These are phyloP conservation scores for Melinaea menophilus DNA, from an alignment of 2,888 invertebrate genomes.

Conservation along the genomic window DNA sequence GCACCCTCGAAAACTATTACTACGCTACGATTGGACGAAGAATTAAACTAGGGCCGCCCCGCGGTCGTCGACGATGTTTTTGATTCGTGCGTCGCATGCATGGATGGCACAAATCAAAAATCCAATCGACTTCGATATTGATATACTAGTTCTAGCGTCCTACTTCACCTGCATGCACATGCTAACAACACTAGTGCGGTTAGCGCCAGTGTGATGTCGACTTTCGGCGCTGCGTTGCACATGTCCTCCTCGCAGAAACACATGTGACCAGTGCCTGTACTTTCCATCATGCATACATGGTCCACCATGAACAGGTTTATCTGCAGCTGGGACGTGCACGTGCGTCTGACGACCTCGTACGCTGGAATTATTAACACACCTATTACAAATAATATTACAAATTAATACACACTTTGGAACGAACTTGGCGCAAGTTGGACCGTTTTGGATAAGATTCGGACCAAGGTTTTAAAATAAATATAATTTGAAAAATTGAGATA, in stretches of 20 bases:
- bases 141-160: constrained; percentile 45
- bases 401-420: not conserved
- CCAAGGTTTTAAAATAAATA: too few species aligned
- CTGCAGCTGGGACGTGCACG: constrained; percentile 95
- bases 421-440: not conserved
- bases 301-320: constrained; percentile 98
- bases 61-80: constrained; percentile 30
- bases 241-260: constrained; percentile 99
- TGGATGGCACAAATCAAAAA: constrained; percentile 21
- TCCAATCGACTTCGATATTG: not conserved
- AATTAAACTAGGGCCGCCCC: constrained; percentile 57
- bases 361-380: constrained; percentile 76
- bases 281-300: constrained; percentile 99
- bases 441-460: not conserved
- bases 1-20: constrained; percentile 51
- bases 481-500: too few species aligned
- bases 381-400: too few species aligned
- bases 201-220: constrained; percentile 48
- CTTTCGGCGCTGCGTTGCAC: constrained; percentile 82
- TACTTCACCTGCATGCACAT: constrained; percentile 76
- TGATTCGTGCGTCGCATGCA: constrained; percentile 18
- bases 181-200: constrained; percentile 56
- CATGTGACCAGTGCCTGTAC: constrained; percentile 98
- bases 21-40: constrained; percentile 74
- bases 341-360: constrained; percentile 93